A percentile compares a stretch with the other conserved stretches of the same genome.
phyloP scores from a whole-genome alignment of 2,888 invertebrate genomes.

The Mongoloraphidia duomilia region DNA sequence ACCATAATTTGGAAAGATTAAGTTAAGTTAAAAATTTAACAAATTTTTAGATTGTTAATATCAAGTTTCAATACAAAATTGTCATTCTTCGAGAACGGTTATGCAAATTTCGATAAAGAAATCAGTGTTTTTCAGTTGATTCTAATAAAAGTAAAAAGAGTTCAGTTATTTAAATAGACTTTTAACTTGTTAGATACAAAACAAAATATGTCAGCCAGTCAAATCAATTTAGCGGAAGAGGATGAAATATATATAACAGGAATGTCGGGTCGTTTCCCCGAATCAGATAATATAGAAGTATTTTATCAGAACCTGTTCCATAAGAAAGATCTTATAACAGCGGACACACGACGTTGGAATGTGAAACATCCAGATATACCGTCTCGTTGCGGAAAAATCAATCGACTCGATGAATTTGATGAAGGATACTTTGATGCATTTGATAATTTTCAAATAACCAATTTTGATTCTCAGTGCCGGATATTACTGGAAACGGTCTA shows the following conservation, averaged over 20 bases:
- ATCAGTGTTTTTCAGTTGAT: too few species aligned
- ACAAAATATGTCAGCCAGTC: too few species aligned
- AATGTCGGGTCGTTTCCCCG: conserved; percentile 59
- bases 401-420: conserved; percentile 36
- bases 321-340: conserved; percentile 72
- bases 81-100: too few species aligned
- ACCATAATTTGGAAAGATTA: too few species aligned
- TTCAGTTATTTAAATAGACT: too few species aligned
- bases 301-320: conserved; percentile 56
- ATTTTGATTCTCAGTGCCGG: conserved; percentile 40
- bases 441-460: conserved; percentile 17
- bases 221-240: conserved; percentile 21
- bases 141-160: too few species aligned
- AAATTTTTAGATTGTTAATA: too few species aligned
- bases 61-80: too few species aligned
- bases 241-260: conserved; percentile 55
- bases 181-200: too few species aligned
- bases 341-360: conserved; percentile 63
- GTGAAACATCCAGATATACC: conserved; percentile 43
- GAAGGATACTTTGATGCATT: conserved; percentile 30
- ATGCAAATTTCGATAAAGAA: too few species aligned
- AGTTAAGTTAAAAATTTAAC: too few species aligned
- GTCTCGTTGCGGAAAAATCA: conserved; percentile 49
- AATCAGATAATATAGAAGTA: conserved; percentile 57
- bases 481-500: conserved; percentile 42